Evolutionary conservation across 2,113 vertebrate genomes (phyloP).

Genomic region (Pitta sordida): DNA sequence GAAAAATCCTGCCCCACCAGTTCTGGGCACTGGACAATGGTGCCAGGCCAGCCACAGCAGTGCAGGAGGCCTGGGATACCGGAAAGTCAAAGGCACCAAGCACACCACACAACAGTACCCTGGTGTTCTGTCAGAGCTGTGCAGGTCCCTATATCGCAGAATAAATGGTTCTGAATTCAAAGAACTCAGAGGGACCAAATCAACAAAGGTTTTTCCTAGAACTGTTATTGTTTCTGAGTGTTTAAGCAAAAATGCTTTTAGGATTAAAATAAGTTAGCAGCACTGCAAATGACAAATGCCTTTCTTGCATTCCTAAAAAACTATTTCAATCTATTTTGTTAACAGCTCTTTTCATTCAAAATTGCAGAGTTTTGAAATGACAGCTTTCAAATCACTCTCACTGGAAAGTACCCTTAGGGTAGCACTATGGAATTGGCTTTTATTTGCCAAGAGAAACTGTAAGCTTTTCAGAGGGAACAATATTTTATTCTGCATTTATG

Average conservation of each 20-base stretch:
- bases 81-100: not conserved
- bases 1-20: not conserved
- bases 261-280: not conserved
- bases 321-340: not conserved
- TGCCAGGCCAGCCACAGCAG: not conserved
- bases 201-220: not conserved
- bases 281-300: not conserved
- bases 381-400: not conserved
- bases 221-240: not conserved
- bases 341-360: slow-evolving; percentile 1
- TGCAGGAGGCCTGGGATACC: not conserved
- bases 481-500: not conserved
- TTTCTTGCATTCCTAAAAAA: not conserved
- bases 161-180: not conserved
- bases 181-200: not conserved
- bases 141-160: not conserved
- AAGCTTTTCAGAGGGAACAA: not conserved
- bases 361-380: slow-evolving; percentile 19
- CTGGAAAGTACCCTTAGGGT: not conserved
- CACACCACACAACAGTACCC: fast-evolving
- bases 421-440: not conserved
- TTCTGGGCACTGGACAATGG: fast-evolving
- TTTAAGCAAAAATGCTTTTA: not conserved
- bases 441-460: not conserved
- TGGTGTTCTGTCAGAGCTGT: not conserved